phyloP scores from a whole-genome alignment of 2,888 invertebrate species.

The Sphinx pinastri region DNA sequence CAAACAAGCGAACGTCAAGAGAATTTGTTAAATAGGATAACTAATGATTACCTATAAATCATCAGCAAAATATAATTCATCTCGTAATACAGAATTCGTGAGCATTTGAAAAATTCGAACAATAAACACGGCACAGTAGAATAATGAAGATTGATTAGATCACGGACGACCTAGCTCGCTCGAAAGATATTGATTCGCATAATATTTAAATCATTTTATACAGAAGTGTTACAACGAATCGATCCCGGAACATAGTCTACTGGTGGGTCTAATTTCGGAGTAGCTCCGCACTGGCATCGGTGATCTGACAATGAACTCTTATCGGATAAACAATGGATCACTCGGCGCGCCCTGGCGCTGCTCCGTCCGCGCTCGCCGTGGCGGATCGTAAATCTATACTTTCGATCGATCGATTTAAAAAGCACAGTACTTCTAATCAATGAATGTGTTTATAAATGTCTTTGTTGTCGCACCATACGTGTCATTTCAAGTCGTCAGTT shows the following conservation, averaged over 20 bases:
- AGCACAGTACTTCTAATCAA: constrained; percentile 64
- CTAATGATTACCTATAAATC: constrained; percentile 3
- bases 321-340: constrained; percentile 76
- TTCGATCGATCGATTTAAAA: no score
- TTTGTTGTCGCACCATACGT: background rate
- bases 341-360: constrained; percentile 73
- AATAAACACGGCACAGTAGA: constrained; percentile 29
- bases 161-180: constrained; percentile 27
- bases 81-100: constrained; percentile 6
- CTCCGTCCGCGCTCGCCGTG: constrained; percentile 68
- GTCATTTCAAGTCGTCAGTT: background rate
- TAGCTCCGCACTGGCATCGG: constrained; percentile 66
- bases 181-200: constrained; percentile 34
- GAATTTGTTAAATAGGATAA: constrained; percentile 3
- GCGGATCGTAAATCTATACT: constrained; percentile 75
- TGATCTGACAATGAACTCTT: constrained; percentile 81
- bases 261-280: constrained; percentile 72
- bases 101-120: constrained; percentile 20
- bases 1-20: background rate
- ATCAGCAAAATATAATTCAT: constrained; percentile 16
- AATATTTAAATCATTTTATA: constrained; percentile 36
- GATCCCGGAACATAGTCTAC: constrained; percentile 62
- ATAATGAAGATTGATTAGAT: constrained; percentile 40
- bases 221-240: constrained; percentile 43
- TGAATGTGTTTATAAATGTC: constrained; percentile 62